Base-by-base conservation (phyloP, 1,140 invertebrate genomes). In the Wiebesia pumilae region DNA sequence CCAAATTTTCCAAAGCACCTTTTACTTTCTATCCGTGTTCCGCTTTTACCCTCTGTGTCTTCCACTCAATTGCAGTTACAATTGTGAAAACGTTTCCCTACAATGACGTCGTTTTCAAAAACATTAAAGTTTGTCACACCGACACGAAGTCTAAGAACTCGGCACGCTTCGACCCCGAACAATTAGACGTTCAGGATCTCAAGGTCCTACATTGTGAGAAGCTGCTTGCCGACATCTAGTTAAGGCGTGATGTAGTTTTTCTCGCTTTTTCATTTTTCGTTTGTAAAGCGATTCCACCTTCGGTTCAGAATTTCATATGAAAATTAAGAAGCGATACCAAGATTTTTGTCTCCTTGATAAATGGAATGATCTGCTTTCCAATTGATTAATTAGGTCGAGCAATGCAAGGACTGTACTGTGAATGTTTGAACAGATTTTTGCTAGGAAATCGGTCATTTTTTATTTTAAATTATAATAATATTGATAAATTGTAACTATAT, bases 311-410 rank as follows among this genome's bases (percentile, higher is more conserved):
- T 81, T 81, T 47, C 80, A 65, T 38, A 58, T 30, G n/a, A 21
- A 12, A 58, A 3, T 21, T 3, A n/a, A 65, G 27, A 3, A 16
- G 21, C 33, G 79, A 58, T 16, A 54, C 16, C 43, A 3, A 69
- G 62, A n/a, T 24, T 19, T 62, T 14, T 58, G 35, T 40, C 40
- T 24, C 79, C 79, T 81, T 81, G 79, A 35, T 51, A 16, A 54
- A 33, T 43, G 33, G 62, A 33, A 77, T 6, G 27, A 19, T 24
- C 24, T 35, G 83, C 83, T 84, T 84, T 84, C 83, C 78, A 84
- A 84, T 75, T 65, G 58, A 79, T 84, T 84, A 84, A 84, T 84
- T 84, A 40, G 83, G 83, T 84, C 83, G 79, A 27, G 51, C 83
- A 16, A 7, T 24, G 77, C 30, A 24, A 27, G n/a, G 51, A 47